phyloP scores from a whole-genome alignment of 2,113 vertebrate species.

The Rhea pennata region DNA sequence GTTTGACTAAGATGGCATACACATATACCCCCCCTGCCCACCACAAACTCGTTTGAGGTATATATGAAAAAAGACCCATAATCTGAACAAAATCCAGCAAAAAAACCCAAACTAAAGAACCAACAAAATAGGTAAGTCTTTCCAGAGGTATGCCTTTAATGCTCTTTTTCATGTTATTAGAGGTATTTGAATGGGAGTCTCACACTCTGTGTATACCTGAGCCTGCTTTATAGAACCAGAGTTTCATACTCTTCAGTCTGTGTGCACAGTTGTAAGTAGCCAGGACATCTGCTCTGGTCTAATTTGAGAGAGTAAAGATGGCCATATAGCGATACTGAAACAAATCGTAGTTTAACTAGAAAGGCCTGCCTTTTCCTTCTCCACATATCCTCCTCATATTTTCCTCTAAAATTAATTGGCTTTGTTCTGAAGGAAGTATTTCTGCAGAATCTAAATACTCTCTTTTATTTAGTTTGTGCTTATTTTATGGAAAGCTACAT shows the following conservation, averaged over 20 bases:
- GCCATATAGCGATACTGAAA: not conserved
- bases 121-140: not conserved
- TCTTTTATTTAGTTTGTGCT: conserved; percentile 40
- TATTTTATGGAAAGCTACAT: conserved; percentile 59
- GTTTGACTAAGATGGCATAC: not conserved
- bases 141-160: not conserved
- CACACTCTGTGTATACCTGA: not conserved
- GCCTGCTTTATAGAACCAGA: not conserved
- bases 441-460: conserved; percentile 15
- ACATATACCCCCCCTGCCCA: fast-evolving
- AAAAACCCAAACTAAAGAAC: not conserved
- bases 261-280: not conserved
- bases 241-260: not conserved
- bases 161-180: not conserved
- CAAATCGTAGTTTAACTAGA: not conserved
- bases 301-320: not conserved
- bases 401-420: not conserved
- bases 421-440: not conserved
- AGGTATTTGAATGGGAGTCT: not conserved
- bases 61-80: not conserved
- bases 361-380: not conserved
- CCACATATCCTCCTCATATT: not conserved
- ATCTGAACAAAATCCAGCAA: not conserved
- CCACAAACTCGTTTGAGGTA: not conserved
- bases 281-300: not conserved